Conservation (phyloP, 2,888 invertebrate genomes). For the Erebia palarica region DNA sequence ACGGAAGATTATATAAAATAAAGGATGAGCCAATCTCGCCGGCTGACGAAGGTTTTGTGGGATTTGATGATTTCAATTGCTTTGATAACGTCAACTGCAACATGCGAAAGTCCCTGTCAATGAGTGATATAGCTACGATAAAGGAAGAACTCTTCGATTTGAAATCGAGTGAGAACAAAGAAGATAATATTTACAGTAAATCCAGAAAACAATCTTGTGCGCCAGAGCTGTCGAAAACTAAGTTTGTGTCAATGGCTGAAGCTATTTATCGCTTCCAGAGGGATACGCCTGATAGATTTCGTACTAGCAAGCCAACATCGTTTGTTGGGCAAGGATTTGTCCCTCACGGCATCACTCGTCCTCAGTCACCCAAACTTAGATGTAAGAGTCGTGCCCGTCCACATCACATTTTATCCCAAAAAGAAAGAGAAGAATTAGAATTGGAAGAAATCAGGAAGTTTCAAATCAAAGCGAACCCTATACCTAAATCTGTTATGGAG, state of each 20-base stretch:
- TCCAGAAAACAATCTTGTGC: slow-evolving; percentile 52
- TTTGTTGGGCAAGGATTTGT: slow-evolving; percentile 50
- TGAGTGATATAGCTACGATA: slow-evolving; percentile 64
- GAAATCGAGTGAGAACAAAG: slow-evolving; percentile 47
- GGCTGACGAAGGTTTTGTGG: slow-evolving; percentile 51
- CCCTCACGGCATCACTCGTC: slow-evolving; percentile 65
- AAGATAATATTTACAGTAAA: slow-evolving; percentile 51
- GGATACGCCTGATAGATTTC: slow-evolving; percentile 83
- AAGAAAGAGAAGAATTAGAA: slow-evolving; percentile 84
- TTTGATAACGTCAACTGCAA: slow-evolving; percentile 54
- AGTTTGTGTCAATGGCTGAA: slow-evolving; percentile 84
- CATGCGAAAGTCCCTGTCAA: slow-evolving; percentile 70
- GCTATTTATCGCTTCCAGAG: slow-evolving; percentile 80
- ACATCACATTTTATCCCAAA: slow-evolving; percentile 77
- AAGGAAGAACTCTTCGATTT: slow-evolving; percentile 53
- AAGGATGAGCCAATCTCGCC: slow-evolving; percentile 71
- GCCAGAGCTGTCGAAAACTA: slow-evolving; percentile 61
- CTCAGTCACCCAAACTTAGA: slow-evolving; percentile 79
- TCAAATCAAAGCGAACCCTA: slow-evolving; percentile 86
- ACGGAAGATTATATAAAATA: slow-evolving; percentile 49
- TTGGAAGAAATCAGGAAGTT: slow-evolving; percentile 85
- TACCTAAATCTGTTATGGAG: slow-evolving; percentile 83
- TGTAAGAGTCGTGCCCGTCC: slow-evolving; percentile 82
- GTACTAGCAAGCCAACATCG: slow-evolving; percentile 55
- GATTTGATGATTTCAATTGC: slow-evolving; percentile 60